Conservation (phyloP, 2,888 invertebrate genomes). For the Euclidia mi region DNA sequence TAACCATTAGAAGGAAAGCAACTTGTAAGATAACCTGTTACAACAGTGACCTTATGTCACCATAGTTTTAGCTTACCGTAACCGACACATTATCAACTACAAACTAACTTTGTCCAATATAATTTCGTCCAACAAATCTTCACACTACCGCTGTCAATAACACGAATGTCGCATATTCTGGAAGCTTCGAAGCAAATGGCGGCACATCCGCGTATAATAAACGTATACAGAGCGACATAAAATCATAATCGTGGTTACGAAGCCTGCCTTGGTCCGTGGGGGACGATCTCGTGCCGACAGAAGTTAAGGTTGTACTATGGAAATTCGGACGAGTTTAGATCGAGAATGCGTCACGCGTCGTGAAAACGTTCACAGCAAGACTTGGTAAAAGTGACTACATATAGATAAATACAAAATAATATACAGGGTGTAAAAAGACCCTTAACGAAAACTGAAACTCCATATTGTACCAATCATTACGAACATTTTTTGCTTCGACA, state of each 20-base stretch:
- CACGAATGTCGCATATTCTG: constrained; percentile 9
- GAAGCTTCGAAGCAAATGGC: constrained; percentile 16
- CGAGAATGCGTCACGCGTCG: background rate
- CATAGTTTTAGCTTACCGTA: too few species aligned
- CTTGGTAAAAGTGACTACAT: too few species aligned
- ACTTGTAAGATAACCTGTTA: too few species aligned
- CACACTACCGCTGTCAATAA: constrained; percentile 1
- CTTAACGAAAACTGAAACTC: too few species aligned
- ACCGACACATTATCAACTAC: background rate
- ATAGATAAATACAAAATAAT: too few species aligned
- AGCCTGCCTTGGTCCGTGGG: constrained; percentile 34
- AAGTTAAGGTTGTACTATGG: constrained; percentile 17
- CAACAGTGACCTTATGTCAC: too few species aligned
- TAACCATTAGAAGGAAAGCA: too few species aligned
- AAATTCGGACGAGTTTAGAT: constrained; percentile 14
- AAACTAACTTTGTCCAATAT: background rate
- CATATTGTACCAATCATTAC: too few species aligned
- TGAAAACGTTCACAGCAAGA: too few species aligned
- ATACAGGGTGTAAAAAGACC: too few species aligned
- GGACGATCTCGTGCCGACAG: constrained; percentile 24
- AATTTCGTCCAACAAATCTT: constrained; percentile 2
- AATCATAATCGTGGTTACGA: constrained; percentile 47
- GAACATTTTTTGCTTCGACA: too few species aligned
- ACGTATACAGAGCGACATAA: constrained; percentile 44
- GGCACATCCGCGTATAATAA: constrained; percentile 28